These are phyloP conservation scores for Drosophila pseudotalamancana DNA, from an alignment of 2,888 invertebrate genomes.

Conservation along the genomic window DNA sequence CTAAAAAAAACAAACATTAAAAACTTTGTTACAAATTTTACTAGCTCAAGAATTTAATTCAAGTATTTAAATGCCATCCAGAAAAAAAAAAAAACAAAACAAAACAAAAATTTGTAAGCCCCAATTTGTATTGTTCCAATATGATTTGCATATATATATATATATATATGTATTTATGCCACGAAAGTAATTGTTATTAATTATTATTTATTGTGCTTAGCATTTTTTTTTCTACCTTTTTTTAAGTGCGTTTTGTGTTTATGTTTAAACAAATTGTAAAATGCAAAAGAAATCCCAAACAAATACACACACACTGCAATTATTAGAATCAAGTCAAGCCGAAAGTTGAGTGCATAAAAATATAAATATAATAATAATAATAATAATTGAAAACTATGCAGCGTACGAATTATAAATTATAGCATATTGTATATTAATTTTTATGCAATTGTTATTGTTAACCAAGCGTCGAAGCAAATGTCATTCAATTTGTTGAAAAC, in stretches of 20 bases:
- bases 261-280: conserved; percentile 26
- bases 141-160: conserved; percentile 24
- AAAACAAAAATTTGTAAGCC: conserved; percentile 10
- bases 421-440: conserved; percentile 28
- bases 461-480: conserved; percentile 56
- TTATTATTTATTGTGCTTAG: conserved; percentile 63
- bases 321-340: conserved; percentile 47
- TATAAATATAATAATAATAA: conserved; percentile 18
- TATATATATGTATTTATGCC: conserved; percentile 26
- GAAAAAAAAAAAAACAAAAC: conserved; percentile 7
- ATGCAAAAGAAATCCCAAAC: conserved; percentile 3
- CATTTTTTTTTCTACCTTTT: conserved; percentile 1
- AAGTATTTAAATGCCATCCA: conserved; percentile 66
- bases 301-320: conserved; percentile 14
- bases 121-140: conserved; percentile 52
- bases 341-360: conserved; percentile 60
- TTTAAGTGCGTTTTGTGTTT: conserved; percentile 23
- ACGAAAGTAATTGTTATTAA: conserved; percentile 58
- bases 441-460: conserved; percentile 69
- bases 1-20: conserved; percentile 1
- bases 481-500: conserved; percentile 70
- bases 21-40: conserved; percentile 11
- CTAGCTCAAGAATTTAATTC: conserved; percentile 8
- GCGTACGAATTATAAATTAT: conserved; percentile 20
- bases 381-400: conserved; percentile 28